A percentile compares a stretch with the other conserved stretches of the same genome.
phyloP scores from a whole-genome alignment of 1,140 invertebrate genomes.

The Sycobia sp. region DNA sequence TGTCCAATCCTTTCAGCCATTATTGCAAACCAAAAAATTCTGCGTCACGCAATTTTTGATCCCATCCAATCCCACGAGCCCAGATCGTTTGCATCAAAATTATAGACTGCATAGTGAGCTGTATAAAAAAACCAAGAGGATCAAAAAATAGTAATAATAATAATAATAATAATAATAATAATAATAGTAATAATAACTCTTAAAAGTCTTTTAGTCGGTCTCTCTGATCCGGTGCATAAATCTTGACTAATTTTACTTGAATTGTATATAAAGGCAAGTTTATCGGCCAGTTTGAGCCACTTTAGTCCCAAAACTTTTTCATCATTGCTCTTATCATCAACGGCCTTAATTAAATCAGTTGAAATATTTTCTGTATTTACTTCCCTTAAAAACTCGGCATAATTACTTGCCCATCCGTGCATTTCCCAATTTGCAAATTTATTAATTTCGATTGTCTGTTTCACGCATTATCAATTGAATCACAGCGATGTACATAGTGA shows the following conservation, averaged over 20 bases:
- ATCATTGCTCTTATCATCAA: background rate
- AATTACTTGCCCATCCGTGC: too few relatives aligned
- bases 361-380: background rate
- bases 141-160: too few relatives aligned
- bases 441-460: background rate
- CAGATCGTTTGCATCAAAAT: constrained; percentile 52
- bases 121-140: too few relatives aligned
- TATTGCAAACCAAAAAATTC: background rate
- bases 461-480: background rate
- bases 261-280: background rate
- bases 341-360: background rate
- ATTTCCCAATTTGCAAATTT: too few relatives aligned
- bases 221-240: background rate
- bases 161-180: too few relatives aligned
- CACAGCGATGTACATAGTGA: constrained; percentile 15
- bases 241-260: background rate
- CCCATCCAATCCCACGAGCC: constrained; percentile 29
- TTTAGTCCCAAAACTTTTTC: constrained; percentile 3
- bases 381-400: too few relatives aligned
- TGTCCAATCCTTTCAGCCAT: background rate
- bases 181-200: constrained; percentile 39
- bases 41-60: background rate
- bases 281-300: background rate
- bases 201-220: constrained; percentile 44
- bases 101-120: constrained; percentile 53